Percentiles rank a stretch among this genome's conserved stretches.
These are phyloP conservation scores for Acropternis orthonyx DNA, from an alignment of 2,797 vertebrate species.

Conservation along the genomic window DNA sequence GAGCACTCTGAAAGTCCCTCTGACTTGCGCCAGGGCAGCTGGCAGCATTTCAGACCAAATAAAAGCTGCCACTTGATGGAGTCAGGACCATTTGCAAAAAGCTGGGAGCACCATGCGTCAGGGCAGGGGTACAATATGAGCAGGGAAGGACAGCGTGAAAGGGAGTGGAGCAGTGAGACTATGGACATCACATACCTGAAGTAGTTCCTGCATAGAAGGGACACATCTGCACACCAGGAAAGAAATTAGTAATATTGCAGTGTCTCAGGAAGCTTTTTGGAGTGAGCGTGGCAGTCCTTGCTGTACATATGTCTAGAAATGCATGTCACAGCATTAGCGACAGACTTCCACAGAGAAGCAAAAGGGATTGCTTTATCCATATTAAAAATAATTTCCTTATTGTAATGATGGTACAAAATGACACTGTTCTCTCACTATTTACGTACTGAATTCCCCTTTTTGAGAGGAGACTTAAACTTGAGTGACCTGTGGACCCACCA, in stretches of 20 bases:
- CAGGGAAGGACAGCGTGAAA: accelerated
- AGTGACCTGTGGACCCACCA: slow-evolving; percentile 33
- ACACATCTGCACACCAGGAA: background rate
- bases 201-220: background rate
- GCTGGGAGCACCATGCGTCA: accelerated
- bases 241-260: accelerated
- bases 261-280: background rate
- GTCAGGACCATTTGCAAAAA: background rate
- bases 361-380: background rate
- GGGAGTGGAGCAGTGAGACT: background rate
- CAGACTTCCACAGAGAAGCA: background rate
- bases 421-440: slow-evolving; percentile 26
- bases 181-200: accelerated
- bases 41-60: background rate
- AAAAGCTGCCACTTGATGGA: slow-evolving; percentile 13
- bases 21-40: background rate
- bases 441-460: slow-evolving; percentile 52
- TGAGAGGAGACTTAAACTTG: slow-evolving; percentile 19
- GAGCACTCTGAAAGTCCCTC: background rate
- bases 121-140: background rate
- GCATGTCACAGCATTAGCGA: background rate
- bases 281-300: background rate
- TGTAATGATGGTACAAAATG: slow-evolving; percentile 13
- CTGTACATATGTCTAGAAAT: background rate
- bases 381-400: slow-evolving; percentile 52